phyloP scores from a whole-genome alignment of 2,797 vertebrate genomes.

The Pyrocephalus nanus region DNA sequence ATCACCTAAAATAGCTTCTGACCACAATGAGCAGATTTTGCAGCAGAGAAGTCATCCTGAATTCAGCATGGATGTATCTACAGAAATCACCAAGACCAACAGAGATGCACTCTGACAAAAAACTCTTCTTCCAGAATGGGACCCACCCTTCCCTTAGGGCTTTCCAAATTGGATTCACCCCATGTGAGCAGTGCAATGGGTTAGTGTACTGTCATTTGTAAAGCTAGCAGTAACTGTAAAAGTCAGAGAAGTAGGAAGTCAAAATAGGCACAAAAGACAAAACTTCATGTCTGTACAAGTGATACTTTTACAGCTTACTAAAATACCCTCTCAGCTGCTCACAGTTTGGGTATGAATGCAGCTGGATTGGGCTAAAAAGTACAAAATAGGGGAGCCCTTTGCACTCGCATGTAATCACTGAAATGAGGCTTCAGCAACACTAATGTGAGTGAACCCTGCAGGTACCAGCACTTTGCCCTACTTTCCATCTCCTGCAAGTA shows the following conservation, averaged over 20 bases:
- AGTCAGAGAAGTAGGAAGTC: not conserved
- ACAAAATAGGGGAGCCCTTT: not conserved
- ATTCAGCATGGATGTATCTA: not conserved
- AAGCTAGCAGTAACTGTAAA: not conserved
- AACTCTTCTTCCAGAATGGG: not conserved
- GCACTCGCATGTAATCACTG: not conserved
- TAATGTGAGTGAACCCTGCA: not conserved
- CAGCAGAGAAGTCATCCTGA: not conserved
- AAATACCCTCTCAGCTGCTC: not conserved
- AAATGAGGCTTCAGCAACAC: not conserved
- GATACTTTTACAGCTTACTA: not conserved
- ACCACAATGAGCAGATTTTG: not conserved
- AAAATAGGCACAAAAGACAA: not conserved
- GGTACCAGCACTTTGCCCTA: not conserved
- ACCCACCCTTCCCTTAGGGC: not conserved
- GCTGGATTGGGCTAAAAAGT: not conserved
- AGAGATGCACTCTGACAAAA: not conserved
- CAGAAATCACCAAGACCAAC: not conserved
- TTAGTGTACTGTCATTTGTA: not conserved
- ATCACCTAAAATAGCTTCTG: rapidly evolving
- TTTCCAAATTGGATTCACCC: not conserved
- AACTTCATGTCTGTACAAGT: not conserved
- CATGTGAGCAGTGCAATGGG: not conserved
- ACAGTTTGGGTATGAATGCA: not conserved
- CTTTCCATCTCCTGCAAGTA: not conserved